Evolutionary conservation across 1,140 invertebrate species (phyloP).

Genomic region (Solen grandis): DNA sequence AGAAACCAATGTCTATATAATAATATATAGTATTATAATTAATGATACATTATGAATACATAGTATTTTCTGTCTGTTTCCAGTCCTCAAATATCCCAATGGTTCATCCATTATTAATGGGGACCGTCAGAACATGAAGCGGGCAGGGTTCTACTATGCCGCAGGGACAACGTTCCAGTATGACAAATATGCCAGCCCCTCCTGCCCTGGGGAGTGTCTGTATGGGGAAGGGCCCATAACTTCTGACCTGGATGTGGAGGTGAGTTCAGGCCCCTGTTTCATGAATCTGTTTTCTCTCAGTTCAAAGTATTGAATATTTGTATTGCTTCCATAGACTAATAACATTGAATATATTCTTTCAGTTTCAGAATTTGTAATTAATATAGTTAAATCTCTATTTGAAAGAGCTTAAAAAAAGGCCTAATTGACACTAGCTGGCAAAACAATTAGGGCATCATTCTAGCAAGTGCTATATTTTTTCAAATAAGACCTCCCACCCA

Average conservation of each 20-base stretch:
- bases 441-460: too few relatives aligned
- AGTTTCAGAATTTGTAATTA: too few relatives aligned
- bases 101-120: slow-evolving; percentile 63
- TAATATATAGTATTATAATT: too few relatives aligned
- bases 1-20: too few relatives aligned
- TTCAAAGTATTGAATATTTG: slow-evolving; percentile 2
- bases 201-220: slow-evolving; percentile 72
- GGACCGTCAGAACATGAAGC: slow-evolving; percentile 34
- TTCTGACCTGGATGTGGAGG: slow-evolving; percentile 66
- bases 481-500: too few relatives aligned
- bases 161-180: slow-evolving; percentile 71
- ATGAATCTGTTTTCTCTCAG: background rate
- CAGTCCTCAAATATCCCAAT: slow-evolving; percentile 60
- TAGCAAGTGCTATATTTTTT: too few relatives aligned
- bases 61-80: slow-evolving; percentile 30
- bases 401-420: too few relatives aligned
- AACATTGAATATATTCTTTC: too few relatives aligned
- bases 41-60: too few relatives aligned
- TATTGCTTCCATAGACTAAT: too few relatives aligned
- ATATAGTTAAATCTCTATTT: too few relatives aligned
- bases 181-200: slow-evolving; percentile 42
- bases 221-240: slow-evolving; percentile 66
- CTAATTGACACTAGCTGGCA: too few relatives aligned
- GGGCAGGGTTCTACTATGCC: slow-evolving; percentile 43
- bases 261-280: slow-evolving; percentile 25